phyloP scores from a whole-genome alignment of 2,113 vertebrate genomes.

The Procavia capensis region DNA sequence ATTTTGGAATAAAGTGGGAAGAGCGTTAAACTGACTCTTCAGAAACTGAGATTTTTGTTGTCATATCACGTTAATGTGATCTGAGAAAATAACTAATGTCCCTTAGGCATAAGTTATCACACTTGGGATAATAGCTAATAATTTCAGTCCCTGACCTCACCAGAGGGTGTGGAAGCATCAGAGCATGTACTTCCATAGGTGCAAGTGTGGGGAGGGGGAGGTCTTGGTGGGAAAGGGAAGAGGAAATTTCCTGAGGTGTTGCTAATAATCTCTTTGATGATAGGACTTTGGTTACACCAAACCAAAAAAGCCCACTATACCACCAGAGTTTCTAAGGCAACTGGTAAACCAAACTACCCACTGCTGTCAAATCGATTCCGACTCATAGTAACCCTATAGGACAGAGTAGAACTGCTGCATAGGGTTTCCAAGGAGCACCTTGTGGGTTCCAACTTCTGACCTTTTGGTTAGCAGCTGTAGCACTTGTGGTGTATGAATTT shows the following conservation, averaged over 20 bases:
- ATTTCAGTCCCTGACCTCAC: neutral
- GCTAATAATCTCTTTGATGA: neutral
- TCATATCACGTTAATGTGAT: slow-evolving; percentile 16
- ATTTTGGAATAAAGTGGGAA: slow-evolving; percentile 26
- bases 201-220: neutral
- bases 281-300: neutral
- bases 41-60: slow-evolving; percentile 15
- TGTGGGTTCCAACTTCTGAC: too few relatives aligned
- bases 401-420: too few relatives aligned
- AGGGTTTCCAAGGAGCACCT: too few relatives aligned
- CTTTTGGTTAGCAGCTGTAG: too few relatives aligned
- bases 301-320: too few relatives aligned
- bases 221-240: neutral
- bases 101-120: neutral
- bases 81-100: slow-evolving; percentile 11
- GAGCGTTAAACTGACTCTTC: slow-evolving; percentile 22
- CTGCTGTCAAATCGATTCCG: too few relatives aligned
- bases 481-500: neutral
- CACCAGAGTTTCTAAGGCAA: too few relatives aligned
- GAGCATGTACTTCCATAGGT: neutral
- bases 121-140: neutral
- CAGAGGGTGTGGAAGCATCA: neutral
- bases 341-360: too few relatives aligned
- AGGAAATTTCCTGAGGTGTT: neutral
- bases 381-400: too few relatives aligned